Evolutionary conservation across 2,797 vertebrate genomes (phyloP).

Genomic region (Microctenopoma steveboyesi): DNA sequence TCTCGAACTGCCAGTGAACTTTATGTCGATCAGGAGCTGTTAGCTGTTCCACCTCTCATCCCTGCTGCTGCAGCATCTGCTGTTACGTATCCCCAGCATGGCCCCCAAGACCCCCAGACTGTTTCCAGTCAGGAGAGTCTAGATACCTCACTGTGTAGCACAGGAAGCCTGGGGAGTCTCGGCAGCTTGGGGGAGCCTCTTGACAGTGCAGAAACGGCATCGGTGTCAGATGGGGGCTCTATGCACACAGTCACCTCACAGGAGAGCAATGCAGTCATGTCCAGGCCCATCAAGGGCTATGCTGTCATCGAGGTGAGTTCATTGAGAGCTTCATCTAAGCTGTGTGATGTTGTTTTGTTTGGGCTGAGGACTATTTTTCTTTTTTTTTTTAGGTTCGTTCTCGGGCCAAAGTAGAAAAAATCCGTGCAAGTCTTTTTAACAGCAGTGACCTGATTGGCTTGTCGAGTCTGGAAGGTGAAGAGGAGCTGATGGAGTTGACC

Average conservation of each 20-base stretch:
- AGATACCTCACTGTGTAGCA: conserved; percentile 95
- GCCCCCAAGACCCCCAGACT: conserved; percentile 86
- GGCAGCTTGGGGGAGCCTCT: conserved; percentile 93
- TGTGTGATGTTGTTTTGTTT: conserved; percentile 12
- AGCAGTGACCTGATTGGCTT: conserved; percentile 97
- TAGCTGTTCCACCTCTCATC: conserved; percentile 78
- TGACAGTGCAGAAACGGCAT: conserved; percentile 88
- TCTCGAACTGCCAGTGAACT: conserved; percentile 92
- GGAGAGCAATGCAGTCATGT: conserved; percentile 85
- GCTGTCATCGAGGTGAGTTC: conserved; percentile 95
- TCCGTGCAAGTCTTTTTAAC: conserved; percentile 97
- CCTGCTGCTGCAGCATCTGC: conserved; percentile 81
- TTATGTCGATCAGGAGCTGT: conserved; percentile 87
- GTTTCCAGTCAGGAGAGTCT: conserved; percentile 97
- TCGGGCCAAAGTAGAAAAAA: conserved; percentile 97
- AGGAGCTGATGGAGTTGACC: conserved; percentile 97
- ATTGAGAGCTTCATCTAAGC: neutral
- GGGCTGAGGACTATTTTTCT: neutral
- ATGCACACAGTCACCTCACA: conserved; percentile 91
- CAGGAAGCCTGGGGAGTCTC: conserved; percentile 93
- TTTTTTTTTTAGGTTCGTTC: conserved; percentile 88
- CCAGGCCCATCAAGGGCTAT: conserved; percentile 94
- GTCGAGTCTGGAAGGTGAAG: conserved; percentile 96
- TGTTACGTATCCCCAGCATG: conserved; percentile 78
- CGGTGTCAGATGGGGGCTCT: conserved; percentile 89